Conservation (phyloP, 2,797 vertebrate species). For the Fistularia tabacaria region DNA sequence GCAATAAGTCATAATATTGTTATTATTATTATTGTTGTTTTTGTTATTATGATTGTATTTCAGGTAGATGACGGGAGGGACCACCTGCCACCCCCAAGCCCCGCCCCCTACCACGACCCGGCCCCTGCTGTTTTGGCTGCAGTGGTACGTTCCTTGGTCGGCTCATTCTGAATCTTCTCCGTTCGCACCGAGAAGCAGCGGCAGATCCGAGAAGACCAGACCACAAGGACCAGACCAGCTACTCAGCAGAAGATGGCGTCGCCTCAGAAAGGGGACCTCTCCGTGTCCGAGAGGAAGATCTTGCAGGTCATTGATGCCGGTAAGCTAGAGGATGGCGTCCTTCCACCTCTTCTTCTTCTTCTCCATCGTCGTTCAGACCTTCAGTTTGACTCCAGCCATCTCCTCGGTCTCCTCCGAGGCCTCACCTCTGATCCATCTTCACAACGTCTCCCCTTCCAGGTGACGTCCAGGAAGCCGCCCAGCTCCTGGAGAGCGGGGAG, state of each 20-base stretch:
- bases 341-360: neutral
- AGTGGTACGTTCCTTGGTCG: conserved; percentile 35
- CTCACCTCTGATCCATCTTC: too few relatives aligned
- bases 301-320: conserved; percentile 78
- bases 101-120: too few relatives aligned
- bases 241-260: conserved; percentile 65
- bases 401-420: neutral
- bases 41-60: too few relatives aligned
- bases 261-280: conserved; percentile 74
- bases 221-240: too few relatives aligned
- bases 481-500: conserved; percentile 75
- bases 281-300: conserved; percentile 76
- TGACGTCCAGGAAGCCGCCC: conserved; percentile 75
- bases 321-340: conserved; percentile 36
- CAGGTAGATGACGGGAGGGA: too few relatives aligned
- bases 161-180: neutral
- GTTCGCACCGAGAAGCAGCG: neutral
- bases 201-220: neutral
- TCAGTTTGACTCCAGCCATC: too few relatives aligned
- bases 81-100: too few relatives aligned
- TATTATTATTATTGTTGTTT: too few relatives aligned
- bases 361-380: too few relatives aligned
- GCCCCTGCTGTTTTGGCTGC: neutral
- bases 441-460: conserved; percentile 56
- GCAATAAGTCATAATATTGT: too few relatives aligned